Conservation (phyloP, 2,113 vertebrate species). For the Terrapene triunguis region DNA sequence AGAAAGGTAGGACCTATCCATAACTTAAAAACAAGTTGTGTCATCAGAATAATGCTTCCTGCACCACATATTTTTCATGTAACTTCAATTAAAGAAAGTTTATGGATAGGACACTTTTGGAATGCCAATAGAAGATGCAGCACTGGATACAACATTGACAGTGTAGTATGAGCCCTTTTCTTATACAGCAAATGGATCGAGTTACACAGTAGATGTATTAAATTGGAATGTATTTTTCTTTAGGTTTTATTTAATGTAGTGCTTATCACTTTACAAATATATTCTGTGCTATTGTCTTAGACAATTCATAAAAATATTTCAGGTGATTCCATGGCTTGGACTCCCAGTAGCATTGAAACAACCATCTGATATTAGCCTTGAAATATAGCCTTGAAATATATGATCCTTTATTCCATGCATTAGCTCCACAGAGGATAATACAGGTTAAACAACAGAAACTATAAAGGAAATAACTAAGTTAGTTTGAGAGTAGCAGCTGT, state of each 20-base stretch:
- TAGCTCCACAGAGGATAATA: not conserved
- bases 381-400: not conserved
- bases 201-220: accelerated
- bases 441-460: not conserved
- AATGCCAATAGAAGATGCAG: accelerated
- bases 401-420: not conserved
- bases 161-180: not conserved
- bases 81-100: not conserved
- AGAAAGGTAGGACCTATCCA: accelerated
- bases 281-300: not conserved
- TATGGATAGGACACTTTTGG: accelerated
- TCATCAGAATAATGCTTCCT: not conserved
- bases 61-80: accelerated
- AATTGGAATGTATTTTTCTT: accelerated
- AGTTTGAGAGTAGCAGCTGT: no score
- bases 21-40: not conserved
- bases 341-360: not conserved
- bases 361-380: not conserved
- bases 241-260: not conserved
- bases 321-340: not conserved
- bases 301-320: not conserved
- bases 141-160: accelerated
- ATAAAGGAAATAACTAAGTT: not conserved
- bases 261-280: not conserved
- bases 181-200: not conserved